phyloP scores from a whole-genome alignment of 2,888 invertebrate species.

The Cepaea hortensis region DNA sequence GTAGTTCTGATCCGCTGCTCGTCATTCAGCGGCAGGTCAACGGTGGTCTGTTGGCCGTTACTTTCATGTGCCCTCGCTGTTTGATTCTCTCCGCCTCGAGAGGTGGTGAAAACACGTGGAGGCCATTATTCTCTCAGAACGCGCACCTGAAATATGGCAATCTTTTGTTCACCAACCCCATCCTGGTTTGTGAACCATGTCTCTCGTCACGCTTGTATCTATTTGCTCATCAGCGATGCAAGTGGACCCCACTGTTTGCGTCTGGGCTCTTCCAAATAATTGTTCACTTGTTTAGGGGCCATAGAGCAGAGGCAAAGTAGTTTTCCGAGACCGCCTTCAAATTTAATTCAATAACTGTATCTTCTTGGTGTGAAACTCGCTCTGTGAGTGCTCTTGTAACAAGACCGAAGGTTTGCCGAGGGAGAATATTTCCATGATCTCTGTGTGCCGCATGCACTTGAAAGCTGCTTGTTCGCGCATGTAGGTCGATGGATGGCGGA shows the following conservation, averaged over 20 bases:
- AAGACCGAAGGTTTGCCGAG: background rate
- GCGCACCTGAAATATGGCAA: background rate
- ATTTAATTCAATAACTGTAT: conserved; percentile 25
- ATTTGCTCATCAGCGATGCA: conserved; percentile 24
- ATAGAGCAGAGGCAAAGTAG: conserved; percentile 33
- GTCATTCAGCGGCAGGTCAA: too few species aligned
- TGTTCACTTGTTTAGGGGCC: conserved; percentile 35
- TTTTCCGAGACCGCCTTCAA: conserved; percentile 36
- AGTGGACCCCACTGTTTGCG: conserved; percentile 23
- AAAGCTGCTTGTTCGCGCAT: background rate
- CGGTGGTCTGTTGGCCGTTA: background rate
- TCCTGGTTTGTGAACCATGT: background rate
- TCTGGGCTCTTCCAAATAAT: conserved; percentile 35
- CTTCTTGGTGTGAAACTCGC: background rate
- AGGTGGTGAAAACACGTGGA: conserved; percentile 18
- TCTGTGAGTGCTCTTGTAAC: background rate
- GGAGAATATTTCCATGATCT: background rate
- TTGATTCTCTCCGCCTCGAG: background rate
- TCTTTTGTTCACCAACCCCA: conserved; percentile 25
- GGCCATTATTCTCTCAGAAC: background rate
- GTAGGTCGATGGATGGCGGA: background rate
- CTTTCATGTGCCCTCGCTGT: background rate
- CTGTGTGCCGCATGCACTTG: background rate
- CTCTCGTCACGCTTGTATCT: conserved; percentile 15
- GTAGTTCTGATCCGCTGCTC: too few species aligned